Conservation (phyloP, 2,888 invertebrate genomes). For the Acleris laterana region DNA sequence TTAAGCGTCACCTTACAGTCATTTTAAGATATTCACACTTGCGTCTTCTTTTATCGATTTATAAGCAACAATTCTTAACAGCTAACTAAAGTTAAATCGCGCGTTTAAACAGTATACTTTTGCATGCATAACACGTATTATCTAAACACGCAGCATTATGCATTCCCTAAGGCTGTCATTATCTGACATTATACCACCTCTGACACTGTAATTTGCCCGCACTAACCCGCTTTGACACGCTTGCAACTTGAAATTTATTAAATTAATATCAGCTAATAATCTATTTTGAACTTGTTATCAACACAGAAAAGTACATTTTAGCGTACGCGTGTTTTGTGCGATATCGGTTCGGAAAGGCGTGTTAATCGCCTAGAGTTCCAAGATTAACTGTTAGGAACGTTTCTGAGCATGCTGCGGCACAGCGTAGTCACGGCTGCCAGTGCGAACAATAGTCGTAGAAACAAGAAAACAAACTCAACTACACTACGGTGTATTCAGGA, state of each 20-base stretch:
- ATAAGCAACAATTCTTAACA: neutral
- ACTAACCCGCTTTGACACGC: slow-evolving; percentile 34
- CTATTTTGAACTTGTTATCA: slow-evolving; percentile 16
- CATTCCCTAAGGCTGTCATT: slow-evolving; percentile 29
- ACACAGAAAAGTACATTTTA: slow-evolving; percentile 13
- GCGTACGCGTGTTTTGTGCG: slow-evolving; percentile 15
- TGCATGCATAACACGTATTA: slow-evolving; percentile 18
- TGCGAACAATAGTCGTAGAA: slow-evolving; percentile 14
- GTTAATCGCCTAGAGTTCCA: slow-evolving; percentile 36
- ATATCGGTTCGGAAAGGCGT: slow-evolving; percentile 33
- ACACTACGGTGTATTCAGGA: slow-evolving; percentile 13
- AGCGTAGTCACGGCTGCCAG: slow-evolving; percentile 28
- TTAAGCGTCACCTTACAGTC: no score
- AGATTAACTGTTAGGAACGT: slow-evolving; percentile 32
- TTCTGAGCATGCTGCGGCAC: slow-evolving; percentile 24
- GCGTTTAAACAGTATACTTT: neutral
- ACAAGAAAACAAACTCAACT: slow-evolving; percentile 8
- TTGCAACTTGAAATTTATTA: slow-evolving; percentile 26
- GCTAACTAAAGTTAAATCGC: no score
- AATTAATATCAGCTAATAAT: slow-evolving; percentile 12
- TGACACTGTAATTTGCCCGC: slow-evolving; percentile 37
- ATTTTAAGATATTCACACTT: no score
- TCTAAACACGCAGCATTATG: slow-evolving; percentile 18
- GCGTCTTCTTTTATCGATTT: no score
- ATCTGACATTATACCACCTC: slow-evolving; percentile 36